phyloP scores from a whole-genome alignment of 2,797 vertebrate species.

The Gymnoscopelus braueri region DNA sequence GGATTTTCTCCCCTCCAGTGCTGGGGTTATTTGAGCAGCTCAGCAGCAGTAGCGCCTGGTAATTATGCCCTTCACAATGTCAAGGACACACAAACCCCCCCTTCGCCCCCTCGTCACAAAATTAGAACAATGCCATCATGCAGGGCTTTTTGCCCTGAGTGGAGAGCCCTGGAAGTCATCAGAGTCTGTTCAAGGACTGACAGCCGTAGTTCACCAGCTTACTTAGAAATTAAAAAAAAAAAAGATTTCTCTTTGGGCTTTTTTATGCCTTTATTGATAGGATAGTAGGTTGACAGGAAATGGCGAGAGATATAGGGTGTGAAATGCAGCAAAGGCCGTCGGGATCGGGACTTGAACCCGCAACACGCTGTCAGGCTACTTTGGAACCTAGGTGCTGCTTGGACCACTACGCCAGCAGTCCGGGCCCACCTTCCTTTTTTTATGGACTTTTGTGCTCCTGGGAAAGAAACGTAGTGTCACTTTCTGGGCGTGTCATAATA shows the following conservation, averaged over 20 bases:
- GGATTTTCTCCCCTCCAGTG: conserved; percentile 31
- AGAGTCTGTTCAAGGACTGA: neutral
- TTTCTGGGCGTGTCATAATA: no score
- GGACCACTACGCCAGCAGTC: no score
- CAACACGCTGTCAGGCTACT: no score
- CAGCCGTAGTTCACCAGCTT: neutral
- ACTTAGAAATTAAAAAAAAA: neutral
- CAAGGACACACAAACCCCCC: conserved; percentile 32
- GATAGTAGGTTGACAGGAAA: no score
- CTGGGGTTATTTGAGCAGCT: conserved; percentile 38
- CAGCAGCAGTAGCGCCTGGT: conserved; percentile 4
- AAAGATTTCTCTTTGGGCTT: no score
- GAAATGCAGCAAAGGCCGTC: no score
- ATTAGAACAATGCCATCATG: conserved; percentile 10
- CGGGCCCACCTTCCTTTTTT: neutral
- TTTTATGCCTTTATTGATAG: no score
- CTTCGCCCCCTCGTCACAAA: conserved; percentile 8
- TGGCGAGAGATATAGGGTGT: no score
- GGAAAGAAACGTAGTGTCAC: neutral
- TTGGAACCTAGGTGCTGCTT: no score
- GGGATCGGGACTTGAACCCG: no score
- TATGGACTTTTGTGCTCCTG: neutral
- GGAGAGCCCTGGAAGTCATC: conserved; percentile 3
- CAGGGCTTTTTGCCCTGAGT: neutral
- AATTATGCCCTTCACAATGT: conserved; percentile 33